phyloP scores from a whole-genome alignment of 1,140 invertebrate species.

The Diabrotica virgifera region DNA sequence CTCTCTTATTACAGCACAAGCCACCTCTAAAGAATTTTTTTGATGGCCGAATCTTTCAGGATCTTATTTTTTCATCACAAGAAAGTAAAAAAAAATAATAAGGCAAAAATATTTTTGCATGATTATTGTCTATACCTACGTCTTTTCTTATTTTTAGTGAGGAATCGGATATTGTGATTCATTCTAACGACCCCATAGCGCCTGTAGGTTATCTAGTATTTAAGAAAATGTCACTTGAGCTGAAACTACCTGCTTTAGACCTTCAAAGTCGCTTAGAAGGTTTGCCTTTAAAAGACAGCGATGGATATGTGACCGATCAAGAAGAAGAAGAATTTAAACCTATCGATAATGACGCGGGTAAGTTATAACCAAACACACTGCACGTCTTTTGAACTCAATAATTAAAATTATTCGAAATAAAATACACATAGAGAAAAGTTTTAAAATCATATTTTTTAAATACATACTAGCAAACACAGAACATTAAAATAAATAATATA shows the following conservation, averaged over 20 bases:
- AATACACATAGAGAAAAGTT: too few relatives aligned
- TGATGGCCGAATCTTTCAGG: too few relatives aligned
- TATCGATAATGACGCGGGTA: conserved; percentile 51
- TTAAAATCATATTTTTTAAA: too few relatives aligned
- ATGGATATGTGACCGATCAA: conserved; percentile 58
- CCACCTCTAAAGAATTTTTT: too few relatives aligned
- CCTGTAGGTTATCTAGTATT: conserved; percentile 91
- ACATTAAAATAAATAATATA: too few relatives aligned
- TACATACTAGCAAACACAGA: too few relatives aligned
- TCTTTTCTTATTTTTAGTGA: conserved; percentile 61
- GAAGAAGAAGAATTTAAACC: conserved; percentile 54
- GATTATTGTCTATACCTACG: background rate
- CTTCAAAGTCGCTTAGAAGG: conserved; percentile 52
- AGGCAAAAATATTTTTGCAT: too few relatives aligned
- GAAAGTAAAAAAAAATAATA: too few relatives aligned
- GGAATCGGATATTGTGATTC: conserved; percentile 82
- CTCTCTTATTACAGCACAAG: too few relatives aligned
- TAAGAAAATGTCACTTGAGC: conserved; percentile 72
- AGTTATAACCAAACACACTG: background rate
- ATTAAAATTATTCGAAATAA: too few relatives aligned
- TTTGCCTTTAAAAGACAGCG: conserved; percentile 55
- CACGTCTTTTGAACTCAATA: too few relatives aligned
- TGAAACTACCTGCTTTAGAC: conserved; percentile 54
- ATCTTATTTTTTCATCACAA: too few relatives aligned
- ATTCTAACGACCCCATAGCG: conserved; percentile 87